Base-by-base conservation (phyloP, 2,888 invertebrate species). In the Agonopterix arenella region DNA sequence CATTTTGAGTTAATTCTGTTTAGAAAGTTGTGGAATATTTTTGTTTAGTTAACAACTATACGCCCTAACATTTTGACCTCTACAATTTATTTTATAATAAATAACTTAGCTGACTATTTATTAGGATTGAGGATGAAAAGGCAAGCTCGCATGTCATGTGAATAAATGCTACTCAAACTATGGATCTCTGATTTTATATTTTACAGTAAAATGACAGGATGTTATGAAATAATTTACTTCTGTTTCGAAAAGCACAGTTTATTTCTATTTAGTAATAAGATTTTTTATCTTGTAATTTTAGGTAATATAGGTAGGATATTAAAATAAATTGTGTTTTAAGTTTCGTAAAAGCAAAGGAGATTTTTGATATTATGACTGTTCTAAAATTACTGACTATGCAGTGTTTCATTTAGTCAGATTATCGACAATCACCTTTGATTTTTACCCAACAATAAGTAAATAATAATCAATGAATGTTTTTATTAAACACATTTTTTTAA, bases 111-210 rank as follows among this genome's bases (percentile, higher is more conserved):
- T 28, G 10, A 40, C 40, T 40, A n/a, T 9, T n/a, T 40, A 40
- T 40, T 10, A 10, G 4, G 11, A 3, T 11, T 11, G 11, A 40
- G 40, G 11, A 40, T 11, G 10, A 28, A 28, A 28, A 28, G 28
- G 28, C 28, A 28, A 28, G 28, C 5, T 28, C 16, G 1, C 38
- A 40, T 38, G 47, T 47, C 38, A 40, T 38, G 47, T 47, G 38
- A 47, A 44, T 38, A 41, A 47, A 47, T 40, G 13, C 8, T 45
- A 46, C 11, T 2, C 7, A 40, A 11, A 44, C 43, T 44, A n/a
- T 38, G 46, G 51, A 51, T 51, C 51, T 51, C 51, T 37, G 38
- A 42, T 48, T 11, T 46, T 51, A 46, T 51, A 51, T 51, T 51
- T 51, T 51, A 51, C 45, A 47, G 11, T 51, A 42, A 48, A 37